Percentiles rank a stretch among this genome's conserved stretches.
phyloP scores from a whole-genome alignment of 2,113 vertebrate genomes.

The Rhombomys opimus region DNA sequence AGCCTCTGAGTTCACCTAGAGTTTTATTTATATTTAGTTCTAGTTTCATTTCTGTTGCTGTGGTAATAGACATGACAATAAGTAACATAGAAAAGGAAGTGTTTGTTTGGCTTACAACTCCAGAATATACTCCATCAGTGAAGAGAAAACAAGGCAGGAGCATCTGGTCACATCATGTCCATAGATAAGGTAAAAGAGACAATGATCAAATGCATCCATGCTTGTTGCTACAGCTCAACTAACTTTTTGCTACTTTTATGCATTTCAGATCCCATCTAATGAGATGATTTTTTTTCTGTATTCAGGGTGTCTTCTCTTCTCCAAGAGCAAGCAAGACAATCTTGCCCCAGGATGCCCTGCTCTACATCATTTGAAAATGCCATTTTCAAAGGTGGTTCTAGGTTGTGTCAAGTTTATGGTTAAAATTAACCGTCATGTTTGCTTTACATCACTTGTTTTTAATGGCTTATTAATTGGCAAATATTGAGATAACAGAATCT shows the following conservation, averaged over 20 bases:
- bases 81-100: neutral
- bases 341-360: too few species aligned
- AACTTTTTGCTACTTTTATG: neutral
- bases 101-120: neutral
- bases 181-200: neutral
- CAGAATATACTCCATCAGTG: neutral
- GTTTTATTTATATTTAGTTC: neutral
- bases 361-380: neutral
- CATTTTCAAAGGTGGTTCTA: neutral
- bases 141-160: too few species aligned
- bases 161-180: neutral
- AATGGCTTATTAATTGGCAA: conserved; percentile 39
- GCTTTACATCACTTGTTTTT: neutral
- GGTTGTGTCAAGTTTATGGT: neutral
- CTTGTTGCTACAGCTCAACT: neutral
- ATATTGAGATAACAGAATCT: conserved; percentile 10
- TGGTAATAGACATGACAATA: neutral
- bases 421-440: neutral
- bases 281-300: neutral
- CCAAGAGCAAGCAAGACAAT: neutral
- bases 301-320: too few species aligned
- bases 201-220: neutral
- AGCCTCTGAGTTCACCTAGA: neutral
- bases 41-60: neutral
- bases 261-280: too few species aligned